Conservation (phyloP, 1,140 invertebrate genomes). For the Drosophila navojoa region DNA sequence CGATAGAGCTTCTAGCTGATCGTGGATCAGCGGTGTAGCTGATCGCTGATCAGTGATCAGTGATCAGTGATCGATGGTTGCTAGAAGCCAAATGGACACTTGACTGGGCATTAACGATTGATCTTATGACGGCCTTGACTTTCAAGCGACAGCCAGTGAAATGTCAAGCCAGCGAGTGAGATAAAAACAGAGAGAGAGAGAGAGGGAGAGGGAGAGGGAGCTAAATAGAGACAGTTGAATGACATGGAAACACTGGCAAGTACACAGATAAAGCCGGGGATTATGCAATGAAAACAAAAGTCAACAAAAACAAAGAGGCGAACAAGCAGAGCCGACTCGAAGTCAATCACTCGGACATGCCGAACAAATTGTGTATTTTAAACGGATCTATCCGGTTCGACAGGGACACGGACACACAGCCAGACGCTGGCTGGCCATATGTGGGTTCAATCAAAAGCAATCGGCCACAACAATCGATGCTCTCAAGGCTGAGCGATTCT, state of each 20-base stretch:
- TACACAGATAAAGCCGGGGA: constrained; percentile 25
- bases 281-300: constrained; percentile 40
- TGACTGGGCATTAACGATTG: constrained; percentile 16
- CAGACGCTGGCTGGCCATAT: constrained; percentile 15
- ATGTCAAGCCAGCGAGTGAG: constrained; percentile 29
- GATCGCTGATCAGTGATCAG: constrained; percentile 33
- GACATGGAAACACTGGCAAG: constrained; percentile 16
- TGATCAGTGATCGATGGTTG: constrained; percentile 34
- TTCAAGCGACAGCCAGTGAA: constrained; percentile 56
- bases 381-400: constrained; percentile 57
- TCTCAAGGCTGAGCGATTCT: constrained; percentile 48
- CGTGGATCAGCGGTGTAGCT: constrained; percentile 5
- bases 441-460: constrained; percentile 28
- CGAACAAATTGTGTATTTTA: constrained; percentile 61
- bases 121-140: constrained; percentile 56
- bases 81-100: constrained; percentile 45
- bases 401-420: constrained; percentile 25
- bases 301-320: constrained; percentile 39
- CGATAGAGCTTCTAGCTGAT: constrained; percentile 42
- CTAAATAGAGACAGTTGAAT: constrained; percentile 15
- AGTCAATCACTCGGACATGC: constrained; percentile 65
- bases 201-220: not conserved
- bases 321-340: constrained; percentile 5
- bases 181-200: not conserved
- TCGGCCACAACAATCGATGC: constrained; percentile 26